These are phyloP conservation scores for Beroe ovata DNA, from an alignment of 37 sponge, comb jelly and placozoan species.

Conservation along the genomic window DNA sequence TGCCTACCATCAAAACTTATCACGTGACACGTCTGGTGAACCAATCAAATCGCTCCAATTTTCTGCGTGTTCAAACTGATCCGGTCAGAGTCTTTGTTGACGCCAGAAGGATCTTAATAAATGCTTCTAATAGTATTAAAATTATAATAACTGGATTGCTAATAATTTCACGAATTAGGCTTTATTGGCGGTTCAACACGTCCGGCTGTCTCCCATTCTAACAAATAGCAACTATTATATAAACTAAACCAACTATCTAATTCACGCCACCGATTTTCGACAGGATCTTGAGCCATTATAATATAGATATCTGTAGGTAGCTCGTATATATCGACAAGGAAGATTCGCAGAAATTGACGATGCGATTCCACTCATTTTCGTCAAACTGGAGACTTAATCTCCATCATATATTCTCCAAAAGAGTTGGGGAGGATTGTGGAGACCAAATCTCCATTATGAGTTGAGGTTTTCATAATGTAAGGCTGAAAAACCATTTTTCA, in stretches of 20 bases:
- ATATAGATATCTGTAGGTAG: no score
- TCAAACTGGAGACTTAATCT: no score
- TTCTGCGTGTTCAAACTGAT: background rate
- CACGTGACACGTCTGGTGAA: background rate
- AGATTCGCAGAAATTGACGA: no score
- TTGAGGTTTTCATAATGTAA: no score
- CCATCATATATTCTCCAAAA: no score
- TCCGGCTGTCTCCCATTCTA: slow-evolving; percentile 3
- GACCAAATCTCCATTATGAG: no score
- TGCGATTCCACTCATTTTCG: no score
- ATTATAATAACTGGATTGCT: slow-evolving; percentile 62
- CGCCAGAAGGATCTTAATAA: slow-evolving; percentile 45
- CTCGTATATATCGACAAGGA: no score
- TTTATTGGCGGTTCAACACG: background rate
- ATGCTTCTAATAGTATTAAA: slow-evolving; percentile 66
- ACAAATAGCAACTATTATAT: slow-evolving; percentile 36
- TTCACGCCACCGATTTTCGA: no score
- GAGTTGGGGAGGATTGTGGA: no score
- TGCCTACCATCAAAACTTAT: background rate
- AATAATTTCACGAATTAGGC: background rate
- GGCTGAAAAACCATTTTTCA: no score
- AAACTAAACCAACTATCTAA: background rate
- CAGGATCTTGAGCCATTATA: no score
- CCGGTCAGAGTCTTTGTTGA: slow-evolving; percentile 26
- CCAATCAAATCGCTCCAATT: background rate